Evolutionary conservation across 2,888 invertebrate genomes (phyloP).

Genomic region (Lobophora halterata): DNA sequence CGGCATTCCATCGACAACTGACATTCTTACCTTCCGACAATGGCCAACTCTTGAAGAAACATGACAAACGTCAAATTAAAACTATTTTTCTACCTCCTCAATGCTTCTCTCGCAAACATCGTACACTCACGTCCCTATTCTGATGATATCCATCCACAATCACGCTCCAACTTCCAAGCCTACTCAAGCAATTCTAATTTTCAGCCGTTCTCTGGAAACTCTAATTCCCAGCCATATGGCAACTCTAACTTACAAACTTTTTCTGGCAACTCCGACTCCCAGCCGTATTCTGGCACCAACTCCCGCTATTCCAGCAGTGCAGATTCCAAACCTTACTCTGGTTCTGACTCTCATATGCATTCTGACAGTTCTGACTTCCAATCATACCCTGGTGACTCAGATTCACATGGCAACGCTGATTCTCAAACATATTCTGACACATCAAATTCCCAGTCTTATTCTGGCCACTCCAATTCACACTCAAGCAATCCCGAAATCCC

Average conservation of each 20-base stretch:
- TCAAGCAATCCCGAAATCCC: too few species aligned
- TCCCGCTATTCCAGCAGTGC: constrained; percentile 11
- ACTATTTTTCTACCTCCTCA: constrained; percentile 68
- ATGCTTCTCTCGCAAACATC: constrained; percentile 61
- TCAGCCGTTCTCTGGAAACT: constrained; percentile 15
- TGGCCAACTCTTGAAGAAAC: constrained; percentile 47
- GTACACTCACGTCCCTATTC: constrained; percentile 65
- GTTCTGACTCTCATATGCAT: constrained; percentile 4
- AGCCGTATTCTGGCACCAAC: constrained; percentile 8
- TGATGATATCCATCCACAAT: constrained; percentile 19
- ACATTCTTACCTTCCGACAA: constrained; percentile 20
- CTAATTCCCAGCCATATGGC: constrained; percentile 11
- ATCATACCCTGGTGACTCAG: neutral
- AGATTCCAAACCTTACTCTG: constrained; percentile 7
- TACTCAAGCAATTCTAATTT: constrained; percentile 6
- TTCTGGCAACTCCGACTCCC: constrained; percentile 18
- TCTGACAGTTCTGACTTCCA: constrained; percentile 5
- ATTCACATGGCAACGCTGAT: constrained; percentile 3
- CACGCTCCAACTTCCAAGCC: neutral
- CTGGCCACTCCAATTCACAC: constrained; percentile 1
- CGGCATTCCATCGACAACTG: constrained; percentile 30
- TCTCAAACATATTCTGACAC: constrained; percentile 2
- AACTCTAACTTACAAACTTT: constrained; percentile 52
- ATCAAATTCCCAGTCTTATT: constrained; percentile 4
- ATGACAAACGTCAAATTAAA: constrained; percentile 78